These are phyloP conservation scores for Tridacna crocea DNA, from an alignment of 2,888 invertebrate species.

Conservation along the genomic window DNA sequence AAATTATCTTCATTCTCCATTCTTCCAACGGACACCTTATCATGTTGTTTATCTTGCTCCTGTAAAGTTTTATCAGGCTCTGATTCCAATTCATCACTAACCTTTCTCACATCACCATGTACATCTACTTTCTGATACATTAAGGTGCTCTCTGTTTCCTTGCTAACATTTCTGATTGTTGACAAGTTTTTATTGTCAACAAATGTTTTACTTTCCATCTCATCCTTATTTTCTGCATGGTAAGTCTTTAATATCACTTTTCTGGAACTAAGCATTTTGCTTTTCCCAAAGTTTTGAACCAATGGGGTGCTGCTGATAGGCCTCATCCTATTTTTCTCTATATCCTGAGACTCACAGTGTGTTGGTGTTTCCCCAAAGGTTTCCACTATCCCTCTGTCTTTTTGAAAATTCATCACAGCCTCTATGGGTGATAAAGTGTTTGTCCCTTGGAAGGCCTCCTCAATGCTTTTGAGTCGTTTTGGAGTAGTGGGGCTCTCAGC, in stretches of 20 bases:
- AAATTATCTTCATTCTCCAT: background rate
- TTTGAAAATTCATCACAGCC: background rate
- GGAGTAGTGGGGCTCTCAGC: constrained; percentile 10
- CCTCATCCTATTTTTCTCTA: background rate
- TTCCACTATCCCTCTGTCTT: background rate
- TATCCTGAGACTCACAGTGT: background rate
- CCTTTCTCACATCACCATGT: background rate
- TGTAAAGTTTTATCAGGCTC: background rate
- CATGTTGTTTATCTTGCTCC: background rate
- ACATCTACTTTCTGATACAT: too few relatives aligned
- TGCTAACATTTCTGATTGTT: background rate
- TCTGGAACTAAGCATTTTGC: background rate
- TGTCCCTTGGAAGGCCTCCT: background rate
- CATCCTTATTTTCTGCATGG: background rate
- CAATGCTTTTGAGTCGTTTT: constrained; percentile 5
- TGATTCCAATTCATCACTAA: background rate
- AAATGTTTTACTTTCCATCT: background rate
- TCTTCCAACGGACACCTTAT: background rate
- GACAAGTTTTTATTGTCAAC: background rate
- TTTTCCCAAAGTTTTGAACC: background rate
- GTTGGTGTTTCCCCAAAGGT: constrained; percentile 6
- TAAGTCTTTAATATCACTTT: background rate
- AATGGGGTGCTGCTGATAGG: constrained; percentile 1
- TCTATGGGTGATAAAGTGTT: constrained; percentile 3
- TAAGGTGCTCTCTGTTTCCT: background rate